These are phyloP conservation scores for Platycheirus albimanus DNA, from an alignment of 2,888 invertebrate species.

Conservation along the genomic window DNA sequence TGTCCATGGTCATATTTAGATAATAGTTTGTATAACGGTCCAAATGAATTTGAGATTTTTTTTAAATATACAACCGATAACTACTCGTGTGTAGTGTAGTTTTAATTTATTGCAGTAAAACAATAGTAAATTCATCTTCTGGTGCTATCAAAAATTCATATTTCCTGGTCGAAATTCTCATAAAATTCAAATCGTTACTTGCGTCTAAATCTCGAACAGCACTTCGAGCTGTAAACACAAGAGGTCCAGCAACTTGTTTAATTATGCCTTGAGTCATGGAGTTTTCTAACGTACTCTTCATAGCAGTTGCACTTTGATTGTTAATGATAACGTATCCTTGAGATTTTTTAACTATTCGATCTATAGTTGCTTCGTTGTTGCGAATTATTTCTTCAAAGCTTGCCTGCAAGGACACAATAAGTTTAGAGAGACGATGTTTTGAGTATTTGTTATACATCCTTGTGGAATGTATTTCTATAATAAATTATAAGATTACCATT, in stretches of 20 bases:
- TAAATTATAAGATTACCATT: too few relatives aligned
- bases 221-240: slow-evolving; percentile 78
- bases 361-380: slow-evolving; percentile 76
- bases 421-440: too few relatives aligned
- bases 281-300: slow-evolving; percentile 79
- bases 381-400: slow-evolving; percentile 78
- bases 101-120: slow-evolving; percentile 78
- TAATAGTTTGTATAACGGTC: too few relatives aligned
- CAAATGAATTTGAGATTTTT: too few relatives aligned
- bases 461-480: too few relatives aligned
- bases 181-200: slow-evolving; percentile 78
- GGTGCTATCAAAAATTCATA: slow-evolving; percentile 80
- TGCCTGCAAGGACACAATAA: slow-evolving; percentile 62
- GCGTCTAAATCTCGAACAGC: slow-evolving; percentile 80
- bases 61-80: too few relatives aligned
- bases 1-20: too few relatives aligned
- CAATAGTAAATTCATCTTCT: slow-evolving; percentile 79
- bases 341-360: slow-evolving; percentile 78
- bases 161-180: slow-evolving; percentile 80
- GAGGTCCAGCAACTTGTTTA: slow-evolving; percentile 77
- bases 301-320: slow-evolving; percentile 76
- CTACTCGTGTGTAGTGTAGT: too few relatives aligned
- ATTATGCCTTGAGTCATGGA: slow-evolving; percentile 79
- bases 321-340: slow-evolving; percentile 78
- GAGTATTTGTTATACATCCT: too few relatives aligned